Evolutionary conservation across 2,888 invertebrate genomes (phyloP).

Genomic region (Elysia crispata): DNA sequence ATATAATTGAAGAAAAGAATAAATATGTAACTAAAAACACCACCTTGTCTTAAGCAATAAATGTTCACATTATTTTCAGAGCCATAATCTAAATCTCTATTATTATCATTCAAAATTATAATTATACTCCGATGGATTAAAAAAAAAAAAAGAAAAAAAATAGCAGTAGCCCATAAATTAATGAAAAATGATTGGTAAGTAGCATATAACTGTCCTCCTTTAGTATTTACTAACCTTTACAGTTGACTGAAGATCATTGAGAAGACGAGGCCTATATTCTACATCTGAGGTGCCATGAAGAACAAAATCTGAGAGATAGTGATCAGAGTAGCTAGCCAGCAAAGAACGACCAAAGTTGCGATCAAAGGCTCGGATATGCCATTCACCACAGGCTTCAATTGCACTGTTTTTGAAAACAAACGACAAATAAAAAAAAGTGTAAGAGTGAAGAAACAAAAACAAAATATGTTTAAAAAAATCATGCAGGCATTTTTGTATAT

Average conservation of each 20-base stretch:
- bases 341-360: conserved; percentile 77
- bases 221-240: conserved; percentile 64
- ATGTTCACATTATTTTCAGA: neutral
- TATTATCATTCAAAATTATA: too few species aligned
- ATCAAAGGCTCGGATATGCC: conserved; percentile 59
- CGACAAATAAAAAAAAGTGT: neutral
- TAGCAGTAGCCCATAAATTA: too few species aligned
- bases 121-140: too few species aligned
- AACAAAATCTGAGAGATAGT: conserved; percentile 78
- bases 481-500: neutral
- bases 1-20: too few species aligned
- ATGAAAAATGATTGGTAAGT: too few species aligned
- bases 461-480: too few species aligned
- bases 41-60: neutral
- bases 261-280: conserved; percentile 68
- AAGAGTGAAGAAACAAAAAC: neutral
- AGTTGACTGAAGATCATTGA: conserved; percentile 72
- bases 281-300: conserved; percentile 77
- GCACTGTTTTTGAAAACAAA: conserved; percentile 21
- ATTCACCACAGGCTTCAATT: conserved; percentile 35
- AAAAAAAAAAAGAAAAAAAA: too few species aligned
- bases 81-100: neutral
- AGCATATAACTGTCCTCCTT: too few species aligned
- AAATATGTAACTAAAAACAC: neutral
- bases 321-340: conserved; percentile 74